A percentile compares a stretch with the other conserved stretches of the same genome.
These are phyloP conservation scores for Irena cyanogastra DNA, from an alignment of 2,113 vertebrate genomes.

Conservation along the genomic window DNA sequence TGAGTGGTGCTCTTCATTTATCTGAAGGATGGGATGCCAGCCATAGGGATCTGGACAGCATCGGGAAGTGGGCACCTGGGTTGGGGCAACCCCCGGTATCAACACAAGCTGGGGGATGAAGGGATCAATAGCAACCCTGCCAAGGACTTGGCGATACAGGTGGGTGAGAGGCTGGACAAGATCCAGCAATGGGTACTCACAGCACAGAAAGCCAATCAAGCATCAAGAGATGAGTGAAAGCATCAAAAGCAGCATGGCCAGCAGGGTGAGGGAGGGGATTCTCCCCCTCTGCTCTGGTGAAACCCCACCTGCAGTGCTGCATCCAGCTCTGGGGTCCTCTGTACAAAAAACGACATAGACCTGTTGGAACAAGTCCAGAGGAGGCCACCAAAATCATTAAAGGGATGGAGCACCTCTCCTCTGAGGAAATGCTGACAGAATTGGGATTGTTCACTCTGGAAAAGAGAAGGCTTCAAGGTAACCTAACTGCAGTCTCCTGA, in stretches of 20 bases:
- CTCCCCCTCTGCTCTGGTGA: neutral
- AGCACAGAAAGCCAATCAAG: neutral
- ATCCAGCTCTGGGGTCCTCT: neutral
- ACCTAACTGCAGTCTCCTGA: neutral
- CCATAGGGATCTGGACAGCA: neutral
- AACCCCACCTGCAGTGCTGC: neutral
- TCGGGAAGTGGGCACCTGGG: neutral
- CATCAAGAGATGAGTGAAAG: neutral
- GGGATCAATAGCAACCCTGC: neutral
- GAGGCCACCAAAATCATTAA: neutral
- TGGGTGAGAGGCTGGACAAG: neutral
- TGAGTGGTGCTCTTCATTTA: neutral
- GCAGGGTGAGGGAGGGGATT: neutral
- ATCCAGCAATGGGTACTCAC: neutral
- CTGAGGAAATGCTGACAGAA: neutral
- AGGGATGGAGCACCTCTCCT: neutral
- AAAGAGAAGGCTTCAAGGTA: neutral
- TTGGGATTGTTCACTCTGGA: neutral
- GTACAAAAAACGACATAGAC: neutral
- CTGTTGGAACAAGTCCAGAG: neutral
- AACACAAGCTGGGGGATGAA: neutral
- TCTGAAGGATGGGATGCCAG: neutral
- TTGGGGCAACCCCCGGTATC: fast-evolving
- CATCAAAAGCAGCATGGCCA: neutral
- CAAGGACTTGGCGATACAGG: neutral